Conservation (phyloP, 1,140 invertebrate species). For the Drosophila sechellia region DNA sequence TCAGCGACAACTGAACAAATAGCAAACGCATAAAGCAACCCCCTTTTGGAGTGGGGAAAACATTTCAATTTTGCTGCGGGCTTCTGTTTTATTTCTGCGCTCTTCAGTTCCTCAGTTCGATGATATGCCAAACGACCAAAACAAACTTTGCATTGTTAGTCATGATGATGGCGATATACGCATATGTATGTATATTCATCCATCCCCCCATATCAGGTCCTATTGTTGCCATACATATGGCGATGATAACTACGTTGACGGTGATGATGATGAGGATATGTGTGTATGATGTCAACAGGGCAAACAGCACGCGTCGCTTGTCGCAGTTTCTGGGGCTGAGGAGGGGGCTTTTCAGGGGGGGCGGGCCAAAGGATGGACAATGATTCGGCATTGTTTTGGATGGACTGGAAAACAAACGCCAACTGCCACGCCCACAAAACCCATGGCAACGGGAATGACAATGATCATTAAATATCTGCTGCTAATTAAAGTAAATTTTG, state of each 20-base stretch:
- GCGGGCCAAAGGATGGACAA: conserved; percentile 31
- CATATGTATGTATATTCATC: conserved; percentile 8
- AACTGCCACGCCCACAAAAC: conserved; percentile 40
- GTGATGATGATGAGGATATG: conserved; percentile 21
- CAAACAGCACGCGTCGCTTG: conserved; percentile 66
- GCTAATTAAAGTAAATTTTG: conserved; percentile 81
- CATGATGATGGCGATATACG: conserved; percentile 52
- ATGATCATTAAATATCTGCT: conserved; percentile 54
- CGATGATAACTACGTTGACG: conserved; percentile 12
- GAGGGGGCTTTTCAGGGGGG: conserved; percentile 1
- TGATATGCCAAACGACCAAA: conserved; percentile 61
- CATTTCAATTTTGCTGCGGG: conserved; percentile 50
- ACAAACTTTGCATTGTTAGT: conserved; percentile 73
- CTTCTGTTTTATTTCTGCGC: conserved; percentile 30
- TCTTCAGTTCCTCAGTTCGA: conserved; percentile 20
- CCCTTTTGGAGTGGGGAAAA: conserved; percentile 10
- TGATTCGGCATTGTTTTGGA: conserved; percentile 72
- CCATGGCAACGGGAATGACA: not conserved
- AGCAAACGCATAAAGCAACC: conserved; percentile 28
- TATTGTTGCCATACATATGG: conserved; percentile 24
- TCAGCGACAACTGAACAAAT: conserved; percentile 38
- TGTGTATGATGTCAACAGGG: conserved; percentile 68
- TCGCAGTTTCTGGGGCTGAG: conserved; percentile 19
- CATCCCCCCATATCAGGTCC: conserved; percentile 12
- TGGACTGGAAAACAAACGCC: conserved; percentile 59